Percentiles rank a stretch among this genome's conserved stretches.
These are phyloP conservation scores for Periphyllus acericola DNA, from an alignment of 2,888 invertebrate genomes.

Conservation along the genomic window DNA sequence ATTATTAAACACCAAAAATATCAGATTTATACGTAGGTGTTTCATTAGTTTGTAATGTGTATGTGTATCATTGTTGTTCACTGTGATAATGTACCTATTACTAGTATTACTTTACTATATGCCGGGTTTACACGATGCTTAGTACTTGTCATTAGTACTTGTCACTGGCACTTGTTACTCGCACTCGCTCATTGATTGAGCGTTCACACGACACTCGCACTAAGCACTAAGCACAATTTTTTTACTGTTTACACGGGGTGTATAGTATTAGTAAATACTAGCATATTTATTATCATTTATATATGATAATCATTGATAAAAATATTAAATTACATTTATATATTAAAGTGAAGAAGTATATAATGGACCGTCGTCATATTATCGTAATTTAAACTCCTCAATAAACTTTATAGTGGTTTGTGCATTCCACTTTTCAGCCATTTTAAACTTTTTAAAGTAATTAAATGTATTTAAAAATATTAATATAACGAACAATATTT, in stretches of 20 bases:
- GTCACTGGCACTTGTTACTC: not conserved
- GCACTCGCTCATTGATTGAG: slow-evolving; percentile 3
- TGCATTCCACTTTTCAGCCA: slow-evolving; percentile 55
- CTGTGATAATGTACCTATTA: too few species aligned
- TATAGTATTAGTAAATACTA: slow-evolving; percentile 26
- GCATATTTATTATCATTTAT: not conserved
- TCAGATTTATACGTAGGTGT: too few species aligned
- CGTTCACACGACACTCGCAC: slow-evolving; percentile 14
- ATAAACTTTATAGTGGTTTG: slow-evolving; percentile 50
- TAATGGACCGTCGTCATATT: too few species aligned
- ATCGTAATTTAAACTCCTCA: slow-evolving; percentile 36
- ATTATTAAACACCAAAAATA: too few species aligned
- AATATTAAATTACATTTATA: slow-evolving; percentile 11
- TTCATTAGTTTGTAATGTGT: too few species aligned
- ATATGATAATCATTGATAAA: slow-evolving; percentile 35
- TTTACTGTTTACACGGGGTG: too few species aligned
- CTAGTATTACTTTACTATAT: slow-evolving; percentile 6
- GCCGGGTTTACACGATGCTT: not conserved
- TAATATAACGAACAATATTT: slow-evolving; percentile 39
- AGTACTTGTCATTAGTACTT: not conserved
- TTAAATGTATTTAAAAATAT: slow-evolving; percentile 40
- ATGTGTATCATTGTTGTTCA: too few species aligned
- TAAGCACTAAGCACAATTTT: too few species aligned
- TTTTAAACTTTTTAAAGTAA: slow-evolving; percentile 7
- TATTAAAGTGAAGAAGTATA: too few species aligned